A percentile compares a stretch with the other conserved stretches of the same genome.
Evolutionary conservation across 2,113 vertebrate species (phyloP).

Genomic region (Ochotona curzoniae): DNA sequence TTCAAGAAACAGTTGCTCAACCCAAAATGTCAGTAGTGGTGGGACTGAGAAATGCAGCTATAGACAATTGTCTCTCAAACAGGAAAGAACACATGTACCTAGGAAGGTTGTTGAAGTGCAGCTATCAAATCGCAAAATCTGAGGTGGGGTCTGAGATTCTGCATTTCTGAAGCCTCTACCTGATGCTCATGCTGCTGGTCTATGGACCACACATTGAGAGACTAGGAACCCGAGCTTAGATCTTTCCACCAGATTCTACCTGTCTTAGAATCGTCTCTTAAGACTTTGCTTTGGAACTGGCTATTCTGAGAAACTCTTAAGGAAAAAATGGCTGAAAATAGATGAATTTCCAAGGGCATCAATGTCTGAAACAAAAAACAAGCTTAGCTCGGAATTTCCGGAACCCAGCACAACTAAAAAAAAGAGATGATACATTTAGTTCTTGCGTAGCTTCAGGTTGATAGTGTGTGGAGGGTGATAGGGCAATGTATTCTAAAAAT

Average conservation of each 20-base stretch:
- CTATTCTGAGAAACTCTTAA: slow-evolving; percentile 22
- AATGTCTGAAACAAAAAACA: slow-evolving; percentile 3
- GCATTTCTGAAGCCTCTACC: neutral
- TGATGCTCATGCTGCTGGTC: neutral
- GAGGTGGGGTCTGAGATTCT: neutral
- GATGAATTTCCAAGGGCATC: neutral
- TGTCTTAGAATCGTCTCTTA: neutral
- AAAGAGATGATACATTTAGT: neutral
- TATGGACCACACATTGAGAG: neutral
- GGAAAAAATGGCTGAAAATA: neutral
- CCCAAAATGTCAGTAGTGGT: neutral
- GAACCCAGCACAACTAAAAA: neutral
- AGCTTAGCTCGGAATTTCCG: slow-evolving; percentile 25
- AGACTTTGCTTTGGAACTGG: neutral
- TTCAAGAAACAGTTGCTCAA: neutral
- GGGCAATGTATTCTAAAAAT: neutral
- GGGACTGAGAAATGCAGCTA: neutral
- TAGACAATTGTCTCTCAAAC: neutral
- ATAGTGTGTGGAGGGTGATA: neutral
- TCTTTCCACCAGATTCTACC: neutral
- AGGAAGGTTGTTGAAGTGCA: neutral
- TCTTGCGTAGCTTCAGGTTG: neutral
- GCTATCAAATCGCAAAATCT: slow-evolving; percentile 7
- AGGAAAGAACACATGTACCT: neutral
- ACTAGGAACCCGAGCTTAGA: neutral